These are phyloP conservation scores for Rhipidura dahli DNA, from an alignment of 2,113 vertebrate species.

Conservation along the genomic window DNA sequence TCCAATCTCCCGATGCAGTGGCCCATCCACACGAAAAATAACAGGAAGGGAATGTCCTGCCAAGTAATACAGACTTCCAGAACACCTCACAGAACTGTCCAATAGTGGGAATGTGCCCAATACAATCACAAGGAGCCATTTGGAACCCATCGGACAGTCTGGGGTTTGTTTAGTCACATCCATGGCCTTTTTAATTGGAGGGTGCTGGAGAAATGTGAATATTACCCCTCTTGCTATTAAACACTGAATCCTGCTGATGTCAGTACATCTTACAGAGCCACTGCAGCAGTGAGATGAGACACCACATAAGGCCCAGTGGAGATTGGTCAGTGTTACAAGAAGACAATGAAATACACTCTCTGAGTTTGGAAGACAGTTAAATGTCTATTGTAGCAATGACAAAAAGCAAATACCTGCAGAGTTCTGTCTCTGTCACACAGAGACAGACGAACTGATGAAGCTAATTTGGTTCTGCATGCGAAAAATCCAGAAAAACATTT, in stretches of 20 bases:
- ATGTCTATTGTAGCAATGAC: not conserved
- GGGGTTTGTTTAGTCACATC: not conserved
- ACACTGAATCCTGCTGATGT: not conserved
- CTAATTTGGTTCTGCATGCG: not conserved
- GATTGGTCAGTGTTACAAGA: not conserved
- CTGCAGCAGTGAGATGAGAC: not conserved
- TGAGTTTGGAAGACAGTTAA: not conserved
- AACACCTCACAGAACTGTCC: not conserved
- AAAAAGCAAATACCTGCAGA: not conserved
- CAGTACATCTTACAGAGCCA: not conserved
- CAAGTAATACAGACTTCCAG: not conserved
- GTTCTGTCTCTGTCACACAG: not conserved
- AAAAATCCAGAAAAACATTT: not conserved
- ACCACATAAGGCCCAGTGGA: not conserved
- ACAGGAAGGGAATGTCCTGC: not conserved
- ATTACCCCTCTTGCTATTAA: not conserved
- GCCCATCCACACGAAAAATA: not conserved
- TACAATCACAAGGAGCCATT: not conserved
- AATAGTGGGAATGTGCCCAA: not conserved
- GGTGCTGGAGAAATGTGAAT: not conserved
- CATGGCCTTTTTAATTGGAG: not conserved
- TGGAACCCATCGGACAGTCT: not conserved
- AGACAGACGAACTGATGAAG: not conserved
- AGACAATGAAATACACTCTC: not conserved
- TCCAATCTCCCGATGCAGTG: not conserved